phyloP scores from a whole-genome alignment of 2,113 vertebrate genomes.

The Cepphus grylle region DNA sequence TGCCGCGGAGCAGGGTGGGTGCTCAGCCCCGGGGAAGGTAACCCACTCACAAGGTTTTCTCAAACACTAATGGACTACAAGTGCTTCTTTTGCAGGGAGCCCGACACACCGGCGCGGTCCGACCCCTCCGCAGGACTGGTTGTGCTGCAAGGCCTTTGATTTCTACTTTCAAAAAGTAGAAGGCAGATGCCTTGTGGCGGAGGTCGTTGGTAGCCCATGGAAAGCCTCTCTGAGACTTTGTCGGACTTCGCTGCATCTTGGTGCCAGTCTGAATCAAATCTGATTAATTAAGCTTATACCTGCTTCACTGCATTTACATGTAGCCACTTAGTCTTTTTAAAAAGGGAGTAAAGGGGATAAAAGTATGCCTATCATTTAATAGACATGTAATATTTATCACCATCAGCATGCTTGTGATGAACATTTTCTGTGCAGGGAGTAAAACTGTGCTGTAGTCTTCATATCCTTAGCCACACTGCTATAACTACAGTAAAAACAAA shows the following conservation, averaged over 20 bases:
- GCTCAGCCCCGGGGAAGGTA: background rate
- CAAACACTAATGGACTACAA: slow-evolving; percentile 77
- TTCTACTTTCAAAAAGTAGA: slow-evolving; percentile 41
- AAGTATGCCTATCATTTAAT: slow-evolving; percentile 76
- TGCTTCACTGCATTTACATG: slow-evolving; percentile 74
- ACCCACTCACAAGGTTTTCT: slow-evolving; percentile 37
- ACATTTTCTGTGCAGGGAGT: slow-evolving; percentile 64
- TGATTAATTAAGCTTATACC: slow-evolving; percentile 69
- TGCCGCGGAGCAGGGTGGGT: background rate
- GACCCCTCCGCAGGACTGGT: background rate
- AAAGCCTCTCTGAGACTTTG: slow-evolving; percentile 43
- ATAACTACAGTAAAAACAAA: slow-evolving; percentile 58
- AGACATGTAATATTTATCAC: slow-evolving; percentile 72
- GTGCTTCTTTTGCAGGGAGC: slow-evolving; percentile 43
- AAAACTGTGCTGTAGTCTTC: slow-evolving; percentile 60
- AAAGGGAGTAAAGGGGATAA: slow-evolving; percentile 70
- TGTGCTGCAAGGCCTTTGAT: background rate
- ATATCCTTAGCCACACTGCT: slow-evolving; percentile 65
- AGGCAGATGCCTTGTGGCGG: background rate
- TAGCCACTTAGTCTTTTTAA: slow-evolving; percentile 71
- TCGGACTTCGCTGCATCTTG: slow-evolving; percentile 52
- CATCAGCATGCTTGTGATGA: slow-evolving; percentile 78
- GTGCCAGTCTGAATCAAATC: slow-evolving; percentile 67
- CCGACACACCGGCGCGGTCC: background rate
- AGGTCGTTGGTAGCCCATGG: background rate